A percentile compares a stretch with the other conserved stretches of the same genome.
Conservation (phyloP, 2,888 invertebrate species). For the Aethes cnicana region DNA sequence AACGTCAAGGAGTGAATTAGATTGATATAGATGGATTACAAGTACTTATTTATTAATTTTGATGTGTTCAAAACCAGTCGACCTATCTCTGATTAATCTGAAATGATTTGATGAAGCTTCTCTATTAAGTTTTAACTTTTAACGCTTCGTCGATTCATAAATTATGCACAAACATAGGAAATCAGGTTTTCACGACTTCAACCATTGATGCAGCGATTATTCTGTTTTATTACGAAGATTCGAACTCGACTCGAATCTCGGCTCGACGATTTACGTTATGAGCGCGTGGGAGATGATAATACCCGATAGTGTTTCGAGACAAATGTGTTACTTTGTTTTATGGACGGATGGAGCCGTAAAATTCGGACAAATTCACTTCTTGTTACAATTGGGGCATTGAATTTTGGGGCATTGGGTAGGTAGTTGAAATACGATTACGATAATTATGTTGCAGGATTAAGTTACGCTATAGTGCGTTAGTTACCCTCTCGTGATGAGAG, state of each 20-base stretch:
- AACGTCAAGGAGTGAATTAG: too few species aligned
- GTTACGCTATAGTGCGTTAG: background rate
- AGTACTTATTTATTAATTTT: too few species aligned
- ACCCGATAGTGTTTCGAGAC: slow-evolving; percentile 43
- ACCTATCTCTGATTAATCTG: too few species aligned
- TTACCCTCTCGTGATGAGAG: too few species aligned
- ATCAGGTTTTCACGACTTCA: background rate
- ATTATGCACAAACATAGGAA: too few species aligned
- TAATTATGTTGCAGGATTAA: slow-evolving; percentile 4
- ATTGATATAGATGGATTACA: too few species aligned
- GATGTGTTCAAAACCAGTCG: too few species aligned
- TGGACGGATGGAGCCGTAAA: slow-evolving; percentile 31
- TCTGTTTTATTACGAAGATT: slow-evolving; percentile 52
- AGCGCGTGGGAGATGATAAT: slow-evolving; percentile 46
- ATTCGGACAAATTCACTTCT: slow-evolving; percentile 9
- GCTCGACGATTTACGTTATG: slow-evolving; percentile 49
- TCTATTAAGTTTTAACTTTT: too few species aligned
- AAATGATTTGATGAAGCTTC: too few species aligned
- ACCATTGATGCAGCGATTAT: slow-evolving; percentile 36
- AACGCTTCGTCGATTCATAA: too few species aligned
- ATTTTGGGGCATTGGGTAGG: background rate
- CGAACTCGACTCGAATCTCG: slow-evolving; percentile 37
- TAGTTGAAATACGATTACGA: background rate
- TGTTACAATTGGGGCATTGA: background rate
- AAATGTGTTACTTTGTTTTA: slow-evolving; percentile 44